Percentiles rank a stretch among this genome's conserved stretches.
Conservation (phyloP, 2,797 vertebrate genomes). For the Scarus forsteni region DNA sequence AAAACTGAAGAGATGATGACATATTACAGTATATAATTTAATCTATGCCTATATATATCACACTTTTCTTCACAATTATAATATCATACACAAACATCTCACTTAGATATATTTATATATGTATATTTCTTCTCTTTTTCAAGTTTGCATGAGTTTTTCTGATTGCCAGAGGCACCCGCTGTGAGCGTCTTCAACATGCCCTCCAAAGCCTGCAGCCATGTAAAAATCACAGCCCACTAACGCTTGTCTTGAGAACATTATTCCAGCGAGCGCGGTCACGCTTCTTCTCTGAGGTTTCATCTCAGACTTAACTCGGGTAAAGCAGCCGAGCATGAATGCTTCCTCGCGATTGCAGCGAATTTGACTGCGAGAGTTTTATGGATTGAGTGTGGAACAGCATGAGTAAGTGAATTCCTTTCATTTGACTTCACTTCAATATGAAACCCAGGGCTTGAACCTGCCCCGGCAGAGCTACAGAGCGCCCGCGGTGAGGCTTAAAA, state of each 20-base stretch:
- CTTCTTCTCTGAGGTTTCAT: slow-evolving; percentile 51
- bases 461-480: slow-evolving; percentile 52
- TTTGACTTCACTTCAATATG: slow-evolving; percentile 71
- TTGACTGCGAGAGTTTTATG: slow-evolving; percentile 51
- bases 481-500: slow-evolving; percentile 49
- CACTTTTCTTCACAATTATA: slow-evolving; percentile 81
- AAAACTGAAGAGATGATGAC: slow-evolving; percentile 84
- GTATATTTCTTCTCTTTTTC: slow-evolving; percentile 74
- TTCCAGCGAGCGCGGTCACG: slow-evolving; percentile 53
- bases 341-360: slow-evolving; percentile 67
- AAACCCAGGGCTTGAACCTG: slow-evolving; percentile 63
- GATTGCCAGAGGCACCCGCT: slow-evolving; percentile 71
- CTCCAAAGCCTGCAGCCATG: slow-evolving; percentile 50
- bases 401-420: slow-evolving; percentile 74
- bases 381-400: slow-evolving; percentile 68
- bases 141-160: slow-evolving; percentile 77
- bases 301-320: slow-evolving; percentile 41
- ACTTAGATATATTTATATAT: slow-evolving; percentile 82
- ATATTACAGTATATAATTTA: slow-evolving; percentile 82
- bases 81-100: slow-evolving; percentile 83
- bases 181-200: slow-evolving; percentile 52
- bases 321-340: slow-evolving; percentile 59
- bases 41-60: slow-evolving; percentile 82
- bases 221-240: slow-evolving; percentile 71
- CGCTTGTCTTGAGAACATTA: slow-evolving; percentile 50